Base-by-base conservation (phyloP, 2,113 vertebrate genomes). In the Pteropus alecto region DNA sequence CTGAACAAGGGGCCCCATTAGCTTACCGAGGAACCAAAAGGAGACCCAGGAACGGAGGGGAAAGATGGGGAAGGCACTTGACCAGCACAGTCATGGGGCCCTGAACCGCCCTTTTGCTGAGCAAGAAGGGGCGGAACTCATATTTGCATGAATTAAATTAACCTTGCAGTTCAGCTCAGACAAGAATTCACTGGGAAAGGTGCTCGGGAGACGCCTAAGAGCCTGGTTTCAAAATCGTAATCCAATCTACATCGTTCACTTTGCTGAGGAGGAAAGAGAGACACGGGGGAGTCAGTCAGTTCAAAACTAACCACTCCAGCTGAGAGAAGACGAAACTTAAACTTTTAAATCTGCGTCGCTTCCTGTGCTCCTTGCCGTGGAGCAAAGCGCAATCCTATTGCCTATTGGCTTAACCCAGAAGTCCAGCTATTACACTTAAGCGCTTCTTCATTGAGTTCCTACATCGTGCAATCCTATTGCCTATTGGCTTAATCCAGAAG, bases 81-180 rank as follows among this genome's bases (percentile, higher is more conserved):
- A 83, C n/a, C 41, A 93, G 90, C 61, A 90, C 67, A n/a, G 71
- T 22, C 38, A 68, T 43, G 46, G 9, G 16, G 73, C 24, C 12
- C 30, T 12, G 19, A 77, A 41, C 77, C 21, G n/a, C 22, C 46
- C 90, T 12, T 96, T 77, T 33, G 67, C 79, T 43, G 82, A 83
- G 46, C 14, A 8, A 77, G 87, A 87, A 65, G 87, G 60, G 35
- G 26, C 7, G 76, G 85, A 67, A 56, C 46, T 77, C 76, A 71
- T 0, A 8, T 87, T 85, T 81, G 35, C 41, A 19, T 76, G 87
- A 73, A 93, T 92, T 92, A 86, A 94, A 97, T 97, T 92, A 84
- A 71, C 71, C 73, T 92, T 77, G n/a, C 41, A 87, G 12, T 87
- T 79, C 81, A 83, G 22, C 26, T 63, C 68, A 71, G 79, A 24